Percentiles rank a stretch among this genome's conserved stretches.
These are phyloP conservation scores for Oscheius sp. DNA, from an alignment of 2,888 invertebrate species.

Conservation along the genomic window DNA sequence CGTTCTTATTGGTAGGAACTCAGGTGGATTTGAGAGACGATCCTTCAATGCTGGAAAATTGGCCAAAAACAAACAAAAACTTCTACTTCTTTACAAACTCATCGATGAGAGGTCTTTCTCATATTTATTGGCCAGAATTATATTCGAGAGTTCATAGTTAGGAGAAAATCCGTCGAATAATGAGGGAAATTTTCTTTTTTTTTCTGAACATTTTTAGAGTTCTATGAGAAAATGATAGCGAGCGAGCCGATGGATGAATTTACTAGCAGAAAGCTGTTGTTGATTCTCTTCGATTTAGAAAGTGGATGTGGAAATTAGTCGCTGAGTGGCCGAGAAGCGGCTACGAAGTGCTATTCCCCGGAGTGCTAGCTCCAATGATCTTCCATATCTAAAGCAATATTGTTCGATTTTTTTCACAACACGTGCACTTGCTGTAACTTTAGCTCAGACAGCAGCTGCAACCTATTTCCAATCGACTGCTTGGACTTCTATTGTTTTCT, in stretches of 20 bases:
- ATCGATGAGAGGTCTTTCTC: no score
- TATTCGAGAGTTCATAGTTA: no score
- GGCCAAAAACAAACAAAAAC: constrained; percentile 98
- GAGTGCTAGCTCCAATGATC: neutral
- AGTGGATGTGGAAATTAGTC: constrained; percentile 18
- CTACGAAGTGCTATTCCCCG: constrained; percentile 14
- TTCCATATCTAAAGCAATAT: neutral
- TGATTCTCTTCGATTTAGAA: no score
- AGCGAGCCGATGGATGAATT: no score
- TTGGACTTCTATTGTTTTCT: neutral
- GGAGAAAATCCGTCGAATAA: no score
- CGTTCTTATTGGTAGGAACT: constrained; percentile 95
- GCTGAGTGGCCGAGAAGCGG: constrained; percentile 10
- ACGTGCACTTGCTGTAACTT: neutral
- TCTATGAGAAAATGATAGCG: no score
- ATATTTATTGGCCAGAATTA: no score
- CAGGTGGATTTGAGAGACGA: constrained; percentile 98
- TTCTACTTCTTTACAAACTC: no score
- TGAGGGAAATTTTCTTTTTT: no score
- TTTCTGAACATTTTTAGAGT: no score
- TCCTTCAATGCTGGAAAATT: constrained; percentile 87
- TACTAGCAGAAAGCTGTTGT: no score
- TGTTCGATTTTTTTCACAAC: neutral
- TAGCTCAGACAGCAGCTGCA: constrained; percentile 17
- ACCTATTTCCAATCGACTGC: neutral